A percentile compares a stretch with the other conserved stretches of the same genome.
Evolutionary conservation across 2,888 invertebrate species (phyloP).

Genomic region (Hoplodrina blanda): DNA sequence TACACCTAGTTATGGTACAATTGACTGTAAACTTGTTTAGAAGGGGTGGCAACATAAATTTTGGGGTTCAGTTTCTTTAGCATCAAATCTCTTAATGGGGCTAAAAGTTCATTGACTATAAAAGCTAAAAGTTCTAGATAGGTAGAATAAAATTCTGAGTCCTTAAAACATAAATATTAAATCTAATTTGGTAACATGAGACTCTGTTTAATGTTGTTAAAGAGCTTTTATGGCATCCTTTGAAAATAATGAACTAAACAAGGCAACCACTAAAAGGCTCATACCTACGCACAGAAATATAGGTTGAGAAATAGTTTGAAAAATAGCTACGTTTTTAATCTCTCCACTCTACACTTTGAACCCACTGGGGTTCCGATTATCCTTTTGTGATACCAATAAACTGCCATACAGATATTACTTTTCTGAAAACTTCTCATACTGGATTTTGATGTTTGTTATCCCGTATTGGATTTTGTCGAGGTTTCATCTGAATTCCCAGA

Average conservation of each 20-base stretch:
- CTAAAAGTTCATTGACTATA: too few relatives aligned
- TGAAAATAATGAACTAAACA: conserved; percentile 17
- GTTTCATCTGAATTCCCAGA: not conserved
- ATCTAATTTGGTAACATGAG: conserved; percentile 8
- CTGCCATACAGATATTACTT: conserved; percentile 25
- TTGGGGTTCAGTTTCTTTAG: too few relatives aligned
- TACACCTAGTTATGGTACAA: too few relatives aligned
- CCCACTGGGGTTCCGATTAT: conserved; percentile 28
- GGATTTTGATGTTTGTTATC: not conserved
- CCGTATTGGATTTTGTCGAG: not conserved
- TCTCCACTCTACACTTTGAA: conserved; percentile 5
- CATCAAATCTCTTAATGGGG: too few relatives aligned
- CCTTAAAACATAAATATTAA: conserved; percentile 3
- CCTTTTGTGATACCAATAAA: conserved; percentile 35
- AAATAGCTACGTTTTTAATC: conserved; percentile 43
- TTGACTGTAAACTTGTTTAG: not conserved
- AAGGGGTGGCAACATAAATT: too few relatives aligned
- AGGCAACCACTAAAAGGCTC: conserved; percentile 15
- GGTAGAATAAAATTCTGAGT: not conserved
- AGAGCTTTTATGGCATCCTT: conserved; percentile 26
- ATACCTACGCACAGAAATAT: conserved; percentile 18
- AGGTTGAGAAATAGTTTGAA: conserved; percentile 15
- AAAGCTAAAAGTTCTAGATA: too few relatives aligned
- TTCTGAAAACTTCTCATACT: not conserved
- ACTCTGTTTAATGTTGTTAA: conserved; percentile 21